A percentile compares a stretch with the other conserved stretches of the same genome.
Conservation (phyloP, 2,113 vertebrate species). For the Pelecanoides urinatrix region DNA sequence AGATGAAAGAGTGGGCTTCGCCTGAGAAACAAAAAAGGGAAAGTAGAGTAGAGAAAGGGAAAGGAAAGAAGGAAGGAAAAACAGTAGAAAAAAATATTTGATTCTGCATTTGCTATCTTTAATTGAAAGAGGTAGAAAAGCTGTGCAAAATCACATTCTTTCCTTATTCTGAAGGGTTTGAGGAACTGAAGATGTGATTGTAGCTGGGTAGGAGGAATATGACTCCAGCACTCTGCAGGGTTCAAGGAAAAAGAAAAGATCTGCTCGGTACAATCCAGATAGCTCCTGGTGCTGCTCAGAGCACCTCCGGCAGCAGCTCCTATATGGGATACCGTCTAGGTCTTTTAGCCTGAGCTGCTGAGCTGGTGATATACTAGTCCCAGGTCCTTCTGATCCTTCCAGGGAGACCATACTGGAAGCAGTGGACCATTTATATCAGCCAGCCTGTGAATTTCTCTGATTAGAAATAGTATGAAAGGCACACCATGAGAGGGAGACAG, state of each 20-base stretch:
- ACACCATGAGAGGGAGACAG: slow-evolving; percentile 28
- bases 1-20: background rate
- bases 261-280: background rate
- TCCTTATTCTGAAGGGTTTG: background rate
- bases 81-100: background rate
- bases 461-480: background rate
- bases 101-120: background rate
- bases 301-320: background rate
- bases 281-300: background rate
- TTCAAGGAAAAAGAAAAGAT: background rate
- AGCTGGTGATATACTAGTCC: background rate
- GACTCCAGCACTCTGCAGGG: background rate
- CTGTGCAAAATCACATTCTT: background rate
- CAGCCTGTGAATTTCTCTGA: background rate
- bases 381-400: background rate
- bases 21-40: background rate
- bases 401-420: background rate
- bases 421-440: background rate
- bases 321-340: background rate
- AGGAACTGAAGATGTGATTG: background rate
- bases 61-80: background rate
- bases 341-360: background rate
- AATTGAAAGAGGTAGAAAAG: background rate
- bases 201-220: background rate
- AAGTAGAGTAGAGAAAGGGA: background rate